These are phyloP conservation scores for Odontocolon sp. DNA, from an alignment of 2,888 invertebrate species.

Conservation along the genomic window DNA sequence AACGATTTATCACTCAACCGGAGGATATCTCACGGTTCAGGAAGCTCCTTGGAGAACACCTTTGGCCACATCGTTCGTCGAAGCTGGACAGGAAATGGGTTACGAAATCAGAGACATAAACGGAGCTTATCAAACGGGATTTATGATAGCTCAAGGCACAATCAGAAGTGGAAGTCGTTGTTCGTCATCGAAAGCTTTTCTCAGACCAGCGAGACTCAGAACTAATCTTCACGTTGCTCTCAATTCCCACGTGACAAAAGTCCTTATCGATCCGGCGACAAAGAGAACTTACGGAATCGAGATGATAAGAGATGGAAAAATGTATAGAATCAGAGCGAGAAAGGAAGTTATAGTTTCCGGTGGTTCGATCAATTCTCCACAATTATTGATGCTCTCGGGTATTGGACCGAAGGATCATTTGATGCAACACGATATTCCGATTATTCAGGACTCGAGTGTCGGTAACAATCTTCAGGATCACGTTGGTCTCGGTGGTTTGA, in stretches of 20 bases:
- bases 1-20: constrained; percentile 90
- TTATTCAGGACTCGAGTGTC: constrained; percentile 91
- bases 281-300: constrained; percentile 92
- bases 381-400: constrained; percentile 96
- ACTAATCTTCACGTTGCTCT: constrained; percentile 93
- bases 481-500: constrained; percentile 91
- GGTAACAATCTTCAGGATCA: constrained; percentile 95
- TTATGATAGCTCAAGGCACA: constrained; percentile 94
- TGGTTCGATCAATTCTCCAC: constrained; percentile 96
- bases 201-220: constrained; percentile 89
- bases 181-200: constrained; percentile 93
- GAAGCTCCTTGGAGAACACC: constrained; percentile 95
- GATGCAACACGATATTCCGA: constrained; percentile 87
- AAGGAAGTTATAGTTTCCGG: constrained; percentile 95
- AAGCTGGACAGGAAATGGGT: constrained; percentile 91
- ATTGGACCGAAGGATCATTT: constrained; percentile 90
- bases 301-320: constrained; percentile 88
- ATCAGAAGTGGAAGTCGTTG: constrained; percentile 91
- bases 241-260: constrained; percentile 88
- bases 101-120: constrained; percentile 94
- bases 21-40: constrained; percentile 91
- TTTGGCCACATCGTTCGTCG: constrained; percentile 89
- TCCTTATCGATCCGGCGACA: constrained; percentile 82
- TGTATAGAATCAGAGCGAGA: constrained; percentile 88
- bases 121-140: constrained; percentile 92